Evolutionary conservation across 2,797 vertebrate species (phyloP).

Genomic region (Squalus acanthias): DNA sequence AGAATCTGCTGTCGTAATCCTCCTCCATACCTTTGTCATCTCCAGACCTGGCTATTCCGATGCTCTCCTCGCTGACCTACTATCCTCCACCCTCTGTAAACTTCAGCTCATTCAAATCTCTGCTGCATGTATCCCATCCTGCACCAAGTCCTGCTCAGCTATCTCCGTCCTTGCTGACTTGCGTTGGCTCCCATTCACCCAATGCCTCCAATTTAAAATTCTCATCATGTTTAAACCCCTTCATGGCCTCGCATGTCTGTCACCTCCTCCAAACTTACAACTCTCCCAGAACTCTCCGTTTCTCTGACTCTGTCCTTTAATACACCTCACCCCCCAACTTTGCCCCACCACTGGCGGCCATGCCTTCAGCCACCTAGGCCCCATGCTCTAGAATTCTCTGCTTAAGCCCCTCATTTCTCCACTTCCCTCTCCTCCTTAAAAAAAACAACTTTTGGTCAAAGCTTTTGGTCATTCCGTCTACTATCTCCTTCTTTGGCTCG

Average conservation of each 20-base stretch:
- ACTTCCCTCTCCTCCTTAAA: background rate
- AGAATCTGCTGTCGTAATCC: too few species aligned
- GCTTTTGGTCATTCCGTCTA: background rate
- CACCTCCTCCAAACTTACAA: background rate
- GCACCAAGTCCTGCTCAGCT: background rate
- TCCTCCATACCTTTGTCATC: background rate
- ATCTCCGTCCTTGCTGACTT: background rate
- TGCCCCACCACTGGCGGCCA: too few species aligned
- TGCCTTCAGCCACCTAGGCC: background rate
- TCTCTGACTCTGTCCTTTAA: too few species aligned
- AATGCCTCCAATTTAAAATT: conserved; percentile 13
- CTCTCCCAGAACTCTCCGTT: too few species aligned
- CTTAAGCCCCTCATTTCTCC: background rate
- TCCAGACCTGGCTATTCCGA: too few species aligned
- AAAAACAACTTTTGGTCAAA: background rate
- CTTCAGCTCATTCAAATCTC: background rate
- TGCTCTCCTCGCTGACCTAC: background rate
- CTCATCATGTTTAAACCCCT: background rate
- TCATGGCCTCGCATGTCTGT: background rate
- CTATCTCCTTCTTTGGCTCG: background rate
- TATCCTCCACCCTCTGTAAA: background rate
- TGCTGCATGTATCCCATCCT: background rate
- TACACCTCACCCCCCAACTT: too few species aligned
- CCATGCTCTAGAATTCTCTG: background rate
- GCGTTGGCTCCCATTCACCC: background rate